phyloP scores from a whole-genome alignment of 2,888 invertebrate genomes.

The Limnephilus marmoratus region DNA sequence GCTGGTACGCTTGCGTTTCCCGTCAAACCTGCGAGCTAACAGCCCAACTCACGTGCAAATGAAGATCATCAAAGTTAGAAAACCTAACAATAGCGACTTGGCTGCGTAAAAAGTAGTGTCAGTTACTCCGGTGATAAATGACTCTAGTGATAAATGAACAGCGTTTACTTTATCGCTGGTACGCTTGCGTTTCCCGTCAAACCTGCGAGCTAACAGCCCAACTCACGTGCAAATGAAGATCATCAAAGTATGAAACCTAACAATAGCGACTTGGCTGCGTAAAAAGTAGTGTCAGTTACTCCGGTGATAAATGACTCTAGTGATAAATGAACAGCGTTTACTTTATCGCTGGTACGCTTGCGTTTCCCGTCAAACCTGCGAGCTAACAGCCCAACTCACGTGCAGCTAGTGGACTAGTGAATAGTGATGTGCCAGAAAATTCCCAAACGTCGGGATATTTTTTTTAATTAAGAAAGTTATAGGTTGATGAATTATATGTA shows the following conservation, averaged over 20 bases:
- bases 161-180: not conserved
- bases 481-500: too few species aligned
- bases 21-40: not conserved
- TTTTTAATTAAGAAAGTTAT: too few species aligned
- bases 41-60: not conserved
- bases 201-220: not conserved
- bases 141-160: not conserved
- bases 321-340: not conserved
- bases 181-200: not conserved
- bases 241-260: too few species aligned
- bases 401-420: too few species aligned
- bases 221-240: not conserved
- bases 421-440: too few species aligned
- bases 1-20: not conserved
- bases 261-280: too few species aligned
- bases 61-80: too few species aligned
- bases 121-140: not conserved
- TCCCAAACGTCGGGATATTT: too few species aligned
- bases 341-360: not conserved
- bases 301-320: not conserved
- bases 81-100: too few species aligned
- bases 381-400: too few species aligned
- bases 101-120: too few species aligned
- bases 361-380: not conserved
- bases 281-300: too few species aligned